Conservation (phyloP, 1,140 invertebrate species). For the Nilaparvata lugens region DNA sequence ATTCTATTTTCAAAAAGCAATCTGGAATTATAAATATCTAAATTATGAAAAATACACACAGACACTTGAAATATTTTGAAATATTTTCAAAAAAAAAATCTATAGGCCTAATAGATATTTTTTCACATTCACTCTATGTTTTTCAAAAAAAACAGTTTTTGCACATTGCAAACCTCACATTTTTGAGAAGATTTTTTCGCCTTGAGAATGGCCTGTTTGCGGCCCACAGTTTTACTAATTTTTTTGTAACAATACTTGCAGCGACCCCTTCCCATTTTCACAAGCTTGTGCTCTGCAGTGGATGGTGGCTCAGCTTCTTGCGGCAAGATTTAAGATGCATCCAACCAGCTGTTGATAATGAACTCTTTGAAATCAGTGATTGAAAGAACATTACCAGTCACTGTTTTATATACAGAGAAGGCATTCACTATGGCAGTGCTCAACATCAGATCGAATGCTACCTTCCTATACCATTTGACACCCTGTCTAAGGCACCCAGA, state of each 20-base stretch:
- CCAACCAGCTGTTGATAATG: neutral
- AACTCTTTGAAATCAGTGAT: neutral
- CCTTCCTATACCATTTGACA: neutral
- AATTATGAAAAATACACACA: too few species aligned
- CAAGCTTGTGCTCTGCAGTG: neutral
- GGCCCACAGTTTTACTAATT: neutral
- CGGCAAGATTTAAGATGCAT: neutral
- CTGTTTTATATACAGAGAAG: neutral
- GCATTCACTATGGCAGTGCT: neutral
- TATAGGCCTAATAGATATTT: too few species aligned
- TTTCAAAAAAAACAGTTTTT: too few species aligned
- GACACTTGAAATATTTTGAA: too few species aligned
- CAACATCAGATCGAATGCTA: neutral
- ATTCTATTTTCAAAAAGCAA: too few species aligned
- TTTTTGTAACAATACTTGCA: slow-evolving; percentile 1
- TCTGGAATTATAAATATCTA: too few species aligned
- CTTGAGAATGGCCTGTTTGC: too few species aligned
- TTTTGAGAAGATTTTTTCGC: too few species aligned
- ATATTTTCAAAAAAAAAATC: too few species aligned
- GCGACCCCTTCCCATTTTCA: neutral
- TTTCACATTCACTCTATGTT: too few species aligned
- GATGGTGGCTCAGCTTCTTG: neutral
- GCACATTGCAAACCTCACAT: too few species aligned
- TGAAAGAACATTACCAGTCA: neutral
- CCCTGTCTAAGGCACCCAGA: neutral